These are phyloP conservation scores for Spilarctia lutea DNA, from an alignment of 2,888 invertebrate genomes.

Conservation along the genomic window DNA sequence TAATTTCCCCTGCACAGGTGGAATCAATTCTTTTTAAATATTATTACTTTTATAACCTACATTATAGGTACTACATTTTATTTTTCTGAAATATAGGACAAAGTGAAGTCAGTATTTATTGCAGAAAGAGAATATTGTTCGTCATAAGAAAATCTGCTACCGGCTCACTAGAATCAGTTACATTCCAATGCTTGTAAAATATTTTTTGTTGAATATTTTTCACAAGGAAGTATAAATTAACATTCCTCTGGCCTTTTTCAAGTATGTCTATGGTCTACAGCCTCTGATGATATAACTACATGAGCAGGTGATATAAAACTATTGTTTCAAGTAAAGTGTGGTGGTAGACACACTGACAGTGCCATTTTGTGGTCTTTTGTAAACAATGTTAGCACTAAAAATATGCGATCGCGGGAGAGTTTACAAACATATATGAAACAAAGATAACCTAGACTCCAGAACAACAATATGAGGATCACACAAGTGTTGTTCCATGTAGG, in stretches of 20 bases:
- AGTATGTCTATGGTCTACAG: conserved; percentile 14
- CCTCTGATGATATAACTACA: conserved; percentile 51
- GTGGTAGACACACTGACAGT: conserved; percentile 42
- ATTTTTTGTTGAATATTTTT: conserved; percentile 28
- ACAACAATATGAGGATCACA: neutral
- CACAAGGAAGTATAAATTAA: conserved; percentile 48
- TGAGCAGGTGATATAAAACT: conserved; percentile 56
- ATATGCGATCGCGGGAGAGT: too few relatives aligned
- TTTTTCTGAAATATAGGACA: neutral
- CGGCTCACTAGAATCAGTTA: neutral
- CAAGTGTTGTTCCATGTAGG: too few relatives aligned
- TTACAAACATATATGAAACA: too few relatives aligned
- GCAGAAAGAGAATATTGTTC: neutral
- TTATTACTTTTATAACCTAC: too few relatives aligned
- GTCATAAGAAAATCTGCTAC: neutral
- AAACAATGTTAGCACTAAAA: too few relatives aligned
- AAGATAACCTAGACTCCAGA: too few relatives aligned
- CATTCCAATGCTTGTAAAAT: conserved; percentile 10
- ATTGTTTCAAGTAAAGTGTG: conserved; percentile 69
- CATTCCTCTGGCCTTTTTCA: conserved; percentile 35
- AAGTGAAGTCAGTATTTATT: neutral
- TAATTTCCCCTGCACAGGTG: neutral
- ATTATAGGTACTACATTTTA: too few relatives aligned
- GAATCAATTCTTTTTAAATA: neutral
- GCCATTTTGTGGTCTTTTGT: conserved; percentile 23